Conservation (phyloP, 2,113 vertebrate genomes). For the Lepisosteus osseus region DNA sequence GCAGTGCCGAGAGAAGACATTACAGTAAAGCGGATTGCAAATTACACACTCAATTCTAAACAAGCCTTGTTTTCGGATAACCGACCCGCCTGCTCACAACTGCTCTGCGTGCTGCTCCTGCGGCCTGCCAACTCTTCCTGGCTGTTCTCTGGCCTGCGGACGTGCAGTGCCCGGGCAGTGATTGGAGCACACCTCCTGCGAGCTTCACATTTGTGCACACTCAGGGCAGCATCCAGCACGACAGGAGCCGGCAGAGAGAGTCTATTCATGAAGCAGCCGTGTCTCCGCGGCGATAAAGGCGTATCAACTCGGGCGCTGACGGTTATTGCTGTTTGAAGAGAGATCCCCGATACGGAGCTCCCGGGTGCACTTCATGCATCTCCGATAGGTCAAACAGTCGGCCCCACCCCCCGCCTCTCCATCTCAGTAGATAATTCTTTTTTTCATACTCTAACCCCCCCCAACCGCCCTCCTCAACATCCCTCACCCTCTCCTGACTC, state of each 20-base stretch:
- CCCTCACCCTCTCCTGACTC: neutral
- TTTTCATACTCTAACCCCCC: neutral
- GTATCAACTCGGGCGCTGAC: conserved; percentile 2
- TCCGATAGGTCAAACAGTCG: too few relatives aligned
- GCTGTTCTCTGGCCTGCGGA: too few relatives aligned
- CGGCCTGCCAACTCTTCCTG: neutral
- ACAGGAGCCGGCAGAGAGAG: neutral
- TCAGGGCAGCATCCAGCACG: neutral
- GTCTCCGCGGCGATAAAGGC: conserved; percentile 6
- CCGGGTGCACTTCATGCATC: neutral
- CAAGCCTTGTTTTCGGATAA: too few relatives aligned
- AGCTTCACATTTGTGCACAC: neutral
- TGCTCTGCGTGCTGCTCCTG: too few relatives aligned
- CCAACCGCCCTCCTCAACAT: neutral
- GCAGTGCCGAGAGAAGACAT: too few relatives aligned
- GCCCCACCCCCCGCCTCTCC: neutral
- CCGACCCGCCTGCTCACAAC: too few relatives aligned
- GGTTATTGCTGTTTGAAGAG: conserved; percentile 1
- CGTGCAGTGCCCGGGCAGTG: neutral
- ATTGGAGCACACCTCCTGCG: neutral
- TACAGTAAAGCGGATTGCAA: too few relatives aligned
- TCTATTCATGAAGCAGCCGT: conserved; percentile 5
- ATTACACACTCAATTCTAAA: too few relatives aligned
- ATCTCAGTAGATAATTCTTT: neutral
- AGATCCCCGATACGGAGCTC: neutral